A percentile compares a stretch with the other conserved stretches of the same genome.
phyloP scores from a whole-genome alignment of 2,888 invertebrate species.

The Pachymerium ferrugineum region DNA sequence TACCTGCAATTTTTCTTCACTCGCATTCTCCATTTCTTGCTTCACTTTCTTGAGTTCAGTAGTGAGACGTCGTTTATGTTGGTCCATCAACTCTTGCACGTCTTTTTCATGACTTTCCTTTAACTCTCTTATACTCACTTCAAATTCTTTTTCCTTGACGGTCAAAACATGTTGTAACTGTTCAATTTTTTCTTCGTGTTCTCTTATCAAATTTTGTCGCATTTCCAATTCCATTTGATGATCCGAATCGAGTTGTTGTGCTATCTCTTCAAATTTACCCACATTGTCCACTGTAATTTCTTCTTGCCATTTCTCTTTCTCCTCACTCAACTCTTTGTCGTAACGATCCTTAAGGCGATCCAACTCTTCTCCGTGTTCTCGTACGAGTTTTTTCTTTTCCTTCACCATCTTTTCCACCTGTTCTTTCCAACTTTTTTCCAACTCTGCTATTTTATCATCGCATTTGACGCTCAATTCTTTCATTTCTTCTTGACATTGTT shows the following conservation, averaged over 20 bases:
- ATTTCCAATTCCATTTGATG: constrained; percentile 27
- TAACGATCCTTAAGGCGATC: neutral
- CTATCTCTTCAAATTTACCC: constrained; percentile 23
- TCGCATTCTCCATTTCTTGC: neutral
- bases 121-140: neutral
- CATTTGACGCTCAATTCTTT: neutral
- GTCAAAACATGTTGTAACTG: constrained; percentile 27
- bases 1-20: constrained; percentile 32
- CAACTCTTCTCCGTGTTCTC: neutral
- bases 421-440: neutral
- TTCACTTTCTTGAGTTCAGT: neutral
- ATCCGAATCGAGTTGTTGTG: constrained; percentile 20
- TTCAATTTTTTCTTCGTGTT: constrained; percentile 29
- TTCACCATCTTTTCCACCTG: neutral
- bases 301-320: neutral
- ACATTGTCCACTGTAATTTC: constrained; percentile 29
- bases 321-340: constrained; percentile 14
- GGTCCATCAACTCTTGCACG: neutral
- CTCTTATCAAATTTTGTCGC: constrained; percentile 16
- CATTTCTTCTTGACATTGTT: neutral
- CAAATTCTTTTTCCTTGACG: constrained; percentile 28
- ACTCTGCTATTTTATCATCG: neutral
- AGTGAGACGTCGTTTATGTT: neutral
- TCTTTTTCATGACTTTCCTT: constrained; percentile 31
- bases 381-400: neutral